Evolutionary conservation across 1,140 invertebrate species (phyloP).

Genomic region (Chironomus tepperi): DNA sequence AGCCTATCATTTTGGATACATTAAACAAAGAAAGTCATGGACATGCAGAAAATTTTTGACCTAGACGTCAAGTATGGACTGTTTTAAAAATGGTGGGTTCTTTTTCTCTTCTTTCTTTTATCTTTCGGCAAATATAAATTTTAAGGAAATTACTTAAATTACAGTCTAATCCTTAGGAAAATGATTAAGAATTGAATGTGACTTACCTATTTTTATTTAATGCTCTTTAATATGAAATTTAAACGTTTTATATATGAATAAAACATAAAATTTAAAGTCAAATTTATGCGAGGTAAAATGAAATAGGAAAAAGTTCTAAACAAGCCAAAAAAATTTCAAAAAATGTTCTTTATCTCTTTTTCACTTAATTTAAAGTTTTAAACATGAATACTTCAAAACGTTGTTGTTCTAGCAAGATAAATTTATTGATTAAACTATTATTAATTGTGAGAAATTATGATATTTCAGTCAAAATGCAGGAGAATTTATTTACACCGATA

Average conservation of each 20-base stretch:
- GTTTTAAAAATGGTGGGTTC: conserved; percentile 1
- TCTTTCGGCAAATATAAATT: not conserved
- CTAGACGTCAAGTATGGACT: not conserved
- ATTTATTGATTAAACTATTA: conserved; percentile 9
- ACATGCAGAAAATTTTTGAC: not conserved
- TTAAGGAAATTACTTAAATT: too few species aligned
- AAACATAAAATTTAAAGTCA: not conserved
- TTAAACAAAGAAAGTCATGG: too few species aligned
- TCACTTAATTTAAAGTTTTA: not conserved
- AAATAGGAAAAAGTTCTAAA: not conserved
- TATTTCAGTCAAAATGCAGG: conserved; percentile 5
- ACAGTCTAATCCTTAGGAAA: too few species aligned
- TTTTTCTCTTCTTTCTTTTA: not conserved
- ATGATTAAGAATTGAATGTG: too few species aligned
- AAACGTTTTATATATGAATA: not conserved
- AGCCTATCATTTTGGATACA: too few species aligned
- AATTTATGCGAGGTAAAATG: not conserved
- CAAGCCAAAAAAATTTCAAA: not conserved
- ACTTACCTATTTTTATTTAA: too few species aligned
- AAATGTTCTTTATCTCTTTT: not conserved
- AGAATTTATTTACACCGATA: conserved; percentile 14
- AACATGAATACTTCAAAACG: not conserved
- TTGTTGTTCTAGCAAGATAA: not conserved
- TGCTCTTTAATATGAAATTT: too few species aligned
- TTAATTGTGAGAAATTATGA: not conserved